These are phyloP conservation scores for Rhabditoides inermis DNA, from an alignment of 2,888 invertebrate genomes.

Conservation along the genomic window DNA sequence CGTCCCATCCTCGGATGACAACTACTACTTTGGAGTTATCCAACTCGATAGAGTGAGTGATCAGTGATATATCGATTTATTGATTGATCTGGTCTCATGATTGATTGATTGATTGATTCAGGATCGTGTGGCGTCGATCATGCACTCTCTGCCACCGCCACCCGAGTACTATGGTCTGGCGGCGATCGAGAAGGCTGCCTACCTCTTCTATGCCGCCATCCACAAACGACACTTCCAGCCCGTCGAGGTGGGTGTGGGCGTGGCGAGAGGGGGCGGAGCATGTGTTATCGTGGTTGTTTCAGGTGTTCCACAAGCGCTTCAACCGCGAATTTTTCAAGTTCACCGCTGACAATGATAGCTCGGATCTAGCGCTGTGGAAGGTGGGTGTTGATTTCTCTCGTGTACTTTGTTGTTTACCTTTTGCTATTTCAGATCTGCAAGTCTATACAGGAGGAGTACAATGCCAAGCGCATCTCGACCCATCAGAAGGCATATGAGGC, in stretches of 20 bases:
- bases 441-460: conserved; percentile 21
- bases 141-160: conserved; percentile 19
- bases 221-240: conserved; percentile 20
- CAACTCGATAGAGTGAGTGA: conserved; percentile 15
- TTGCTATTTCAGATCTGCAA: conserved; percentile 33
- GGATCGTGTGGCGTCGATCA: conserved; percentile 10
- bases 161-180: conserved; percentile 15
- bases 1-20: too few relatives aligned
- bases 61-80: background rate
- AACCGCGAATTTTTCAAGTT: conserved; percentile 37
- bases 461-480: conserved; percentile 8
- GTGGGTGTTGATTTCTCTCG: conserved; percentile 8
- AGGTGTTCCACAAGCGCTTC: conserved; percentile 29
- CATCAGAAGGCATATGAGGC: conserved; percentile 14
- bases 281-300: background rate
- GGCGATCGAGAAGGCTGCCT: conserved; percentile 35
- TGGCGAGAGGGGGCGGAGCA: background rate
- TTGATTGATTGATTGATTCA: conserved; percentile 4
- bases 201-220: conserved; percentile 32
- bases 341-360: conserved; percentile 13
- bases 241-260: background rate
- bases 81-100: too few relatives aligned
- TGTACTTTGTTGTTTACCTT: background rate
- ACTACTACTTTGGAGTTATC: conserved; percentile 28
- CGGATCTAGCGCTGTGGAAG: conserved; percentile 29